Percentiles rank a stretch among this genome's conserved stretches.
Conservation (phyloP, 1,140 invertebrate species). For the Ceratoteleas bidentatus region DNA sequence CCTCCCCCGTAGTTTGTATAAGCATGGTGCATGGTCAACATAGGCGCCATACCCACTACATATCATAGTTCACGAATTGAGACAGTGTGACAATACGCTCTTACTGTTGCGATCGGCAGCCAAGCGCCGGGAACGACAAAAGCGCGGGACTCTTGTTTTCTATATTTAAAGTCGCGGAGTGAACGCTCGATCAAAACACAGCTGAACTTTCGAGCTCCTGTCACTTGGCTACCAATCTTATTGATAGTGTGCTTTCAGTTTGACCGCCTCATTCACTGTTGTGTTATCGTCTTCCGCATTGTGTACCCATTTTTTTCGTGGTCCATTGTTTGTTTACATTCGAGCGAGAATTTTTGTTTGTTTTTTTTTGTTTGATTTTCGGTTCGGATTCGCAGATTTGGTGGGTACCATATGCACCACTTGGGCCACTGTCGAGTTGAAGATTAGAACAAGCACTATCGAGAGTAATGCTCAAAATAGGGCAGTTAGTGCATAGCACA, state of each 20-base stretch:
- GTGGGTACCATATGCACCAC: too few species aligned
- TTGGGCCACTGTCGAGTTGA: background rate
- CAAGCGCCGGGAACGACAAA: constrained; percentile 70
- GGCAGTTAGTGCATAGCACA: constrained; percentile 78
- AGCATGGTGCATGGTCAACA: constrained; percentile 83
- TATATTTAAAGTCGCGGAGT: constrained; percentile 2
- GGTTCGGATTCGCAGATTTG: too few species aligned
- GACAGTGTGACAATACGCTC: constrained; percentile 68
- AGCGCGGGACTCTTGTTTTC: constrained; percentile 7
- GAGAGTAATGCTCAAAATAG: constrained; percentile 67
- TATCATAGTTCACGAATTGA: constrained; percentile 80
- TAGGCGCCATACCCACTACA: constrained; percentile 82
- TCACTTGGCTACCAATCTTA: constrained; percentile 18
- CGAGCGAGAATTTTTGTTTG: too few species aligned
- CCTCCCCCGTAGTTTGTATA: constrained; percentile 84
- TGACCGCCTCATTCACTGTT: too few species aligned
- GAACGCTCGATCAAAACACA: constrained; percentile 1
- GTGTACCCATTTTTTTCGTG: too few species aligned
- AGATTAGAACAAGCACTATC: constrained; percentile 58
- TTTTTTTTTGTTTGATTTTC: too few species aligned
- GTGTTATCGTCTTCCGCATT: too few species aligned
- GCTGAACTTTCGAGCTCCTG: background rate
- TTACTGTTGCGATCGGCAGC: constrained; percentile 61
- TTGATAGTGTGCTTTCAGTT: too few species aligned
- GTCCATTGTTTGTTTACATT: too few species aligned